These are phyloP conservation scores for Trachurus trachurus DNA, from an alignment of 2,797 vertebrate species.

Conservation along the genomic window DNA sequence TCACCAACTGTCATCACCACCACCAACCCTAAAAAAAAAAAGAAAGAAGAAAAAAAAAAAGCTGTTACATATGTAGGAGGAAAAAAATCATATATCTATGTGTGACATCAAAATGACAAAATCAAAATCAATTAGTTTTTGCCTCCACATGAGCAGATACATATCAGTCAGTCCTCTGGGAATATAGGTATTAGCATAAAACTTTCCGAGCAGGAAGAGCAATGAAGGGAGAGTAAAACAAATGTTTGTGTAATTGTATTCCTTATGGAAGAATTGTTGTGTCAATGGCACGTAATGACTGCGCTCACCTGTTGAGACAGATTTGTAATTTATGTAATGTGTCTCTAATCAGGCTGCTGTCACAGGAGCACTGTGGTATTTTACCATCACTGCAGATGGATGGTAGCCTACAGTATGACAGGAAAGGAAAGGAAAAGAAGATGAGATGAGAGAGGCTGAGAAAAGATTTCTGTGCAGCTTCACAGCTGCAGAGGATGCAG, in stretches of 20 bases:
- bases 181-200: slow-evolving; percentile 59
- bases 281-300: slow-evolving; percentile 26
- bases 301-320: slow-evolving; percentile 41
- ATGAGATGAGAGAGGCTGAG: slow-evolving; percentile 10
- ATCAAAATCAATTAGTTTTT: slow-evolving; percentile 61
- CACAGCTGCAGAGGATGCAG: slow-evolving; percentile 32
- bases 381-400: slow-evolving; percentile 21
- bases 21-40: neutral
- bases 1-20: neutral
- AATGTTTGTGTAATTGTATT: slow-evolving; percentile 50
- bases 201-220: slow-evolving; percentile 40
- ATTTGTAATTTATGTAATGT: slow-evolving; percentile 21
- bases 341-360: slow-evolving; percentile 15
- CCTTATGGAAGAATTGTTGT: slow-evolving; percentile 24
- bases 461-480: slow-evolving; percentile 34
- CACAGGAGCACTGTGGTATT: slow-evolving; percentile 24
- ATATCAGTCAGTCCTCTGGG: slow-evolving; percentile 55
- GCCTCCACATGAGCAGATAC: slow-evolving; percentile 56
- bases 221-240: slow-evolving; percentile 25
- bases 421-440: slow-evolving; percentile 15
- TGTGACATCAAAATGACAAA: slow-evolving; percentile 64
- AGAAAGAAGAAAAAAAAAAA: slow-evolving; percentile 49
- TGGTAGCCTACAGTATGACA: slow-evolving; percentile 9
- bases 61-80: slow-evolving; percentile 30
- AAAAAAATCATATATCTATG: slow-evolving; percentile 58